Base-by-base conservation (phyloP, 2,888 invertebrate genomes). In the Scaptomyza polygonia region DNA sequence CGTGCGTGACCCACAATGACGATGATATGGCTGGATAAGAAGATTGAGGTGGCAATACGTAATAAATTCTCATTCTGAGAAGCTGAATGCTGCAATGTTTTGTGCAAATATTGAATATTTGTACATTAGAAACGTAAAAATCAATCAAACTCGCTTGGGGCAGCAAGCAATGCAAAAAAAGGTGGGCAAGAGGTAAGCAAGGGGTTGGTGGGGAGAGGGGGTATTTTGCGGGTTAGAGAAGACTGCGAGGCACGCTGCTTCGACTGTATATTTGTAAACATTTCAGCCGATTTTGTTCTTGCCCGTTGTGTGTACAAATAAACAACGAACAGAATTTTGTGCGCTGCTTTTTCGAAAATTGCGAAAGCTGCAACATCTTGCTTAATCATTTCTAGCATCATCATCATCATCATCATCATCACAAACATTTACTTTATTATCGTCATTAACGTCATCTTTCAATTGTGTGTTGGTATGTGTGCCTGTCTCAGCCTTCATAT, bases 251-350 rank as follows among this genome's bases (percentile, higher is more conserved):
- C 7, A 16, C 3, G 32, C 40, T 25, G 27, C 25, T 14, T 29
- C 40, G 21, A 34, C 27, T 43, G 53, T 36, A 49, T 79, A 52
- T 77, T 77, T 77, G 77, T 84, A 84, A 84, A 86, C 81, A 79
- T 68, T 72, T 40, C 16, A 61, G 25, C 1, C 27, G 52, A 57
- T 5, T 30, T 18, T n/a, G n/a, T 42, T 21, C 16, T 32, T 25
- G 25, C 39, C 30, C 30, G 30, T 48, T 58, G 42, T 67, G 64
- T 39, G 39, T 45, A 42, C 40, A 77, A 84, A 86, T 62, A 62
- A 80, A 65, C 66, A 55, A 70, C 54, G 77, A 77, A 67, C 43
- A 81, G 64, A 16, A 65, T 61, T 61, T 71, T 72, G 30, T 44
- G 42, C 51, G 71, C 36, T 58, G 72, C 56, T 52, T 29, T 43